Evolutionary conservation across 2,113 vertebrate species (phyloP).

Genomic region (Oreochromis tanganicae): DNA sequence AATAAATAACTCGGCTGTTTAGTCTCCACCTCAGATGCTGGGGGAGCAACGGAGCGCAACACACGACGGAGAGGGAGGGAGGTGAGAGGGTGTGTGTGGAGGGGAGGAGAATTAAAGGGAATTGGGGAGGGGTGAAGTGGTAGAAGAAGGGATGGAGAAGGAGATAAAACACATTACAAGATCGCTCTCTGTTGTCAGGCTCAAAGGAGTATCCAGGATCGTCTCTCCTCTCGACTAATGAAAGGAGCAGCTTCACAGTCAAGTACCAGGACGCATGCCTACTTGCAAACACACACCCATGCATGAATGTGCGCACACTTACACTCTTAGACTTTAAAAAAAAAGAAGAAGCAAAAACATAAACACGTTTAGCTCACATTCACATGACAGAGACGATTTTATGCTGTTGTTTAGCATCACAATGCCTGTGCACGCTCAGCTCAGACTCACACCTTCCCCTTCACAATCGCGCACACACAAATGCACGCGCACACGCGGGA

Average conservation of each 20-base stretch:
- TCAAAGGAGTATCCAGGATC: slow-evolving; percentile 55
- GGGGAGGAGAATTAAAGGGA: slow-evolving; percentile 17
- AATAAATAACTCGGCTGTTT: slow-evolving; percentile 76
- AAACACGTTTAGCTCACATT: slow-evolving; percentile 5
- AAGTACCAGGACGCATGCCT: neutral
- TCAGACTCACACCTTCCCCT: slow-evolving; percentile 1
- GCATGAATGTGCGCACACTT: neutral
- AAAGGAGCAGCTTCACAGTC: slow-evolving; percentile 43
- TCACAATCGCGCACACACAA: neutral
- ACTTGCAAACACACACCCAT: neutral
- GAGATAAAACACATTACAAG: slow-evolving; percentile 57
- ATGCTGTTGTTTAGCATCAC: neutral
- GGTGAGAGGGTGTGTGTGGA: neutral
- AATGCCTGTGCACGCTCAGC: neutral
- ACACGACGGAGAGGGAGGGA: slow-evolving; percentile 11
- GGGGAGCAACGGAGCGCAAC: slow-evolving; percentile 33
- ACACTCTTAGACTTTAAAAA: neutral
- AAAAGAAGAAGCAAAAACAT: neutral
- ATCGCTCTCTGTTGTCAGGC: slow-evolving; percentile 53
- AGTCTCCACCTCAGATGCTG: slow-evolving; percentile 67
- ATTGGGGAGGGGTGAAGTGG: slow-evolving; percentile 19
- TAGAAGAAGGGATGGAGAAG: neutral
- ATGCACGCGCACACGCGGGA: neutral
- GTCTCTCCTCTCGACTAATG: slow-evolving; percentile 42
- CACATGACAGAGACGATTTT: neutral